Evolutionary conservation across 2,797 vertebrate species (phyloP).

Genomic region (Acipenser ruthenus): DNA sequence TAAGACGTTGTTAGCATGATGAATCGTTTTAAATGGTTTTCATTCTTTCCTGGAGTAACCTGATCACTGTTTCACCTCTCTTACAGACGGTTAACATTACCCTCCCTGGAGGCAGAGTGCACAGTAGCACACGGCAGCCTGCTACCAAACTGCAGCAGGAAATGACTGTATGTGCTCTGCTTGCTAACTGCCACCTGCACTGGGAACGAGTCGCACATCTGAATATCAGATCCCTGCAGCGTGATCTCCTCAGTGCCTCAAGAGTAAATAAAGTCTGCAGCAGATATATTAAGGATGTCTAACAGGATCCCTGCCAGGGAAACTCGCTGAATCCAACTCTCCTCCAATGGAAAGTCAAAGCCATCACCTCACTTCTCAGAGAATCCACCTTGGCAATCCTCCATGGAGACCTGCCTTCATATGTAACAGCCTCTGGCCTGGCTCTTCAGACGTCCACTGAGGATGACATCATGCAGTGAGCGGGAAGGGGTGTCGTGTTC

Average conservation of each 20-base stretch:
- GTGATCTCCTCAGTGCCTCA: not conserved
- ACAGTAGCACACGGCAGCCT: not conserved
- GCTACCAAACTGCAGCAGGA: not conserved
- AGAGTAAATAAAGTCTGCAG: not conserved
- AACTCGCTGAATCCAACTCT: not conserved
- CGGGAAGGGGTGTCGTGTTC: not conserved
- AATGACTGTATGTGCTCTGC: not conserved
- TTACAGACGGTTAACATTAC: too few relatives aligned
- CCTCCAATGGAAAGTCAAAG: not conserved
- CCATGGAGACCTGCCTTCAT: not conserved
- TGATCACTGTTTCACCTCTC: too few relatives aligned
- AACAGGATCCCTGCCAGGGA: not conserved
- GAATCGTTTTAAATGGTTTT: too few relatives aligned
- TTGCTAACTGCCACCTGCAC: not conserved
- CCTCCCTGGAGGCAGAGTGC: not conserved
- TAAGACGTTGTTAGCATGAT: too few relatives aligned
- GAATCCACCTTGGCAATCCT: not conserved
- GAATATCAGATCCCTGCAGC: not conserved
- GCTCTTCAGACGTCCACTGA: not conserved
- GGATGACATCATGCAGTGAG: not conserved
- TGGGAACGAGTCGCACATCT: not conserved
- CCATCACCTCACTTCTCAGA: not conserved
- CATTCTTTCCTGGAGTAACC: too few relatives aligned
- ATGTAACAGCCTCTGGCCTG: not conserved
- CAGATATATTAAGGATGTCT: not conserved